Conservation (phyloP, 2,888 invertebrate species). For the Cheiracanthium punctorium region DNA sequence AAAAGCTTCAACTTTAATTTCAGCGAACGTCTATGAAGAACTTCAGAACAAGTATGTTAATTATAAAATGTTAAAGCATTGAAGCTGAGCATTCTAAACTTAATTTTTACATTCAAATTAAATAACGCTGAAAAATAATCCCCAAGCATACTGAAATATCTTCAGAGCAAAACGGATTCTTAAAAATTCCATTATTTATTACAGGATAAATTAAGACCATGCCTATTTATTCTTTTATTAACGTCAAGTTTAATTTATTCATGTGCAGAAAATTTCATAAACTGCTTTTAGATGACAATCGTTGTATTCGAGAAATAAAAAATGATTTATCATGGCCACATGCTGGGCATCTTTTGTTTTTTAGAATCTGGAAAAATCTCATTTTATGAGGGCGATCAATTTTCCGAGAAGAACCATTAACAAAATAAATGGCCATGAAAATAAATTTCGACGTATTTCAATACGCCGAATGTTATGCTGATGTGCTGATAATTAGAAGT, state of each 20-base stretch:
- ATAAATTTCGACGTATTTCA: background rate
- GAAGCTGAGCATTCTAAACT: too few species aligned
- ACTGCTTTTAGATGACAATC: background rate
- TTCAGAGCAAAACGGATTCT: too few species aligned
- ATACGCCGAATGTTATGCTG: background rate
- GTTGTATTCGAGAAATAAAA: background rate
- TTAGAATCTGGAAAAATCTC: background rate
- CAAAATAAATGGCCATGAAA: background rate
- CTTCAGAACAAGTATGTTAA: too few species aligned
- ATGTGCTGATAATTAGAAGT: too few species aligned
- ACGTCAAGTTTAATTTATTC: background rate
- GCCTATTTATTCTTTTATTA: background rate
- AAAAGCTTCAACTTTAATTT: too few species aligned
- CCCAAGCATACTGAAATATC: too few species aligned
- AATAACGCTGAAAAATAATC: too few species aligned
- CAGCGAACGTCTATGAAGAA: too few species aligned
- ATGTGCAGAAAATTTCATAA: background rate
- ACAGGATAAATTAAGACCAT: background rate
- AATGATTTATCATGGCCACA: background rate
- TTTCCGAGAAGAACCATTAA: background rate
- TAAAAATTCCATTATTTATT: background rate
- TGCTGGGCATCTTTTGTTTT: background rate
- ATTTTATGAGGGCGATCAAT: background rate
- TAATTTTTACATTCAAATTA: too few species aligned
- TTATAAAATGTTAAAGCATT: too few species aligned